Conservation (phyloP, 2,113 vertebrate genomes). For the Salminus brasiliensis region DNA sequence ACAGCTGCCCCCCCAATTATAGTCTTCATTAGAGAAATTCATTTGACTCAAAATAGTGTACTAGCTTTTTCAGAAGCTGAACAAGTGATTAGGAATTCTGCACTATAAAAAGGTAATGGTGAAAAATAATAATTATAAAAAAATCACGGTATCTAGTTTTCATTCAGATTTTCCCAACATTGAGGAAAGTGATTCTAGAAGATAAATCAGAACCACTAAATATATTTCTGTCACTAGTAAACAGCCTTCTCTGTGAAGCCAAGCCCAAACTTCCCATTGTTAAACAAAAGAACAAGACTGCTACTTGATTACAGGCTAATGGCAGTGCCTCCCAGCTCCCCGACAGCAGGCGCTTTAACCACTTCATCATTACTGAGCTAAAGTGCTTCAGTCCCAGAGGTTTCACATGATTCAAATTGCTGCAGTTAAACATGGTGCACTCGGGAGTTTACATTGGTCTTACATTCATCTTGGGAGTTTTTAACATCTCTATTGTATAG, state of each 20-base stretch:
- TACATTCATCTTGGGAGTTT: constrained; percentile 4
- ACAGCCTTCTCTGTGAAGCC: neutral
- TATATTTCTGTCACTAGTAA: neutral
- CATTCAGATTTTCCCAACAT: neutral
- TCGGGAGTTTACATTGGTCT: constrained; percentile 8
- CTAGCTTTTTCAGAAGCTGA: too few species aligned
- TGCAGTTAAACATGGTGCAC: constrained; percentile 14
- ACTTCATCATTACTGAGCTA: neutral
- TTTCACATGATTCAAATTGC: neutral
- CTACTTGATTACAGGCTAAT: neutral
- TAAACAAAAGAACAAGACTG: neutral
- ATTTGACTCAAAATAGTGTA: too few species aligned
- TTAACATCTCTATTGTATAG: neutral
- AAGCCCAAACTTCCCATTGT: neutral
- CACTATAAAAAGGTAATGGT: too few species aligned
- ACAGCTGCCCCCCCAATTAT: too few species aligned
- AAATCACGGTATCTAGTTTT: too few species aligned
- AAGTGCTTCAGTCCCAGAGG: neutral
- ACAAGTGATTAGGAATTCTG: too few species aligned
- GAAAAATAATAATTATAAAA: too few species aligned
- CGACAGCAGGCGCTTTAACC: neutral
- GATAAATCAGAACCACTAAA: neutral
- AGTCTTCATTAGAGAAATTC: too few species aligned
- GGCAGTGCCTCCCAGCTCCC: neutral
- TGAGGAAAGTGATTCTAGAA: neutral